These are phyloP conservation scores for Sinopyrophorus schimmeli DNA, from an alignment of 2,888 invertebrate species.

Conservation along the genomic window DNA sequence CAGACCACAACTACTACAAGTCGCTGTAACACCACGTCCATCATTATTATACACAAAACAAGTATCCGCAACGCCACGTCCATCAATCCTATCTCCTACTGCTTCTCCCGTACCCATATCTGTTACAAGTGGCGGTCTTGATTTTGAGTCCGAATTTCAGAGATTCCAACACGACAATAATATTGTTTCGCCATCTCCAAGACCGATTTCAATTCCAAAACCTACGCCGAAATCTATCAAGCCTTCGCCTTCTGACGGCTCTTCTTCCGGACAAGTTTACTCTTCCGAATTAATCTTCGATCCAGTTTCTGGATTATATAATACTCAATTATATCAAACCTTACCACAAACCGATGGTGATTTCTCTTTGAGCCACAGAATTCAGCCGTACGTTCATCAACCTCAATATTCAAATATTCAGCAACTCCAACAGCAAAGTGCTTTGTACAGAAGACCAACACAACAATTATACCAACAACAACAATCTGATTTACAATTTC, in stretches of 20 bases:
- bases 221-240: slow-evolving; percentile 46
- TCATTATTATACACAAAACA: slow-evolving; percentile 51
- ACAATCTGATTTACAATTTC: slow-evolving; percentile 66
- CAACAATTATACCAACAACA: slow-evolving; percentile 61
- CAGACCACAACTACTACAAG: slow-evolving; percentile 64
- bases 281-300: slow-evolving; percentile 78
- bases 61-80: slow-evolving; percentile 40
- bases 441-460: slow-evolving; percentile 54
- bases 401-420: slow-evolving; percentile 62
- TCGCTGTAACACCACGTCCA: slow-evolving; percentile 63
- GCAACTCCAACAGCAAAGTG: slow-evolving; percentile 60
- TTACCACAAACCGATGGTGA: slow-evolving; percentile 75
- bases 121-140: slow-evolving; percentile 55
- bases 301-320: slow-evolving; percentile 75
- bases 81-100: slow-evolving; percentile 49
- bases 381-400: slow-evolving; percentile 73
- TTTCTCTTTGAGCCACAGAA: slow-evolving; percentile 71
- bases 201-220: slow-evolving; percentile 45
- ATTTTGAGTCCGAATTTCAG: slow-evolving; percentile 77
- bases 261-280: slow-evolving; percentile 66
- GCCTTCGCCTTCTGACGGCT: slow-evolving; percentile 52
- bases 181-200: slow-evolving; percentile 60
- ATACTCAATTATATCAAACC: slow-evolving; percentile 76
- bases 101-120: slow-evolving; percentile 39
- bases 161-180: slow-evolving; percentile 72